Evolutionary conservation across 2,113 vertebrate genomes (phyloP).

Genomic region (Arenaria interpres): DNA sequence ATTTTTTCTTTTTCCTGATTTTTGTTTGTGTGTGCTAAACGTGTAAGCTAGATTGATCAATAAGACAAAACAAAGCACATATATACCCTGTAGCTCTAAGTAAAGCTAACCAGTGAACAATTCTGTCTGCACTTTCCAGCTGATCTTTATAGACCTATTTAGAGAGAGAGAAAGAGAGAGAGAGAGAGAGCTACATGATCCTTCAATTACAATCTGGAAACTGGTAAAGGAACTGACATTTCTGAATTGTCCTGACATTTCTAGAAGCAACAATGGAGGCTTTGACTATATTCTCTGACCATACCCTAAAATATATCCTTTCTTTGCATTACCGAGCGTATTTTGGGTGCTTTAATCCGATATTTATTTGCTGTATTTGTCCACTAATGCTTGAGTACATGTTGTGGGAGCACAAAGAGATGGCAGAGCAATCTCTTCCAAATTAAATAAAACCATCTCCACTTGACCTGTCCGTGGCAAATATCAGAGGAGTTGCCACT

Average conservation of each 20-base stretch:
- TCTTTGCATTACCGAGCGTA: neutral
- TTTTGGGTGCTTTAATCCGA: slow-evolving; percentile 39
- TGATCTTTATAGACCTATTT: slow-evolving; percentile 60
- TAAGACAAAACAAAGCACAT: slow-evolving; percentile 66
- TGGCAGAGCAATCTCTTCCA: neutral
- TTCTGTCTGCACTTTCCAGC: slow-evolving; percentile 57
- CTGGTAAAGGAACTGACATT: slow-evolving; percentile 44
- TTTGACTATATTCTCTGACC: slow-evolving; percentile 39
- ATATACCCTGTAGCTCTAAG: slow-evolving; percentile 62
- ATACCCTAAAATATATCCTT: neutral
- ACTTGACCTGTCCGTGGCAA: neutral
- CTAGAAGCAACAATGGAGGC: slow-evolving; percentile 17
- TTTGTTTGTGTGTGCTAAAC: slow-evolving; percentile 84
- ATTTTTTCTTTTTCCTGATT: slow-evolving; percentile 46
- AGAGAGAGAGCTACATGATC: slow-evolving; percentile 45
- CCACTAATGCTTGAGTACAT: slow-evolving; percentile 2
- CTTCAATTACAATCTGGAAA: slow-evolving; percentile 51
- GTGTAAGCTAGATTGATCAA: slow-evolving; percentile 70
- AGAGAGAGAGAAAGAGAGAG: slow-evolving; percentile 20
- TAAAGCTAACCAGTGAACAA: slow-evolving; percentile 57
- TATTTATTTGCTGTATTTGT: slow-evolving; percentile 18
- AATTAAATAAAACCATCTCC: neutral
- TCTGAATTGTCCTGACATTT: slow-evolving; percentile 53
- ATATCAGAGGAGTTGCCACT: neutral
- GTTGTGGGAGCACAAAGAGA: neutral